A percentile compares a stretch with the other conserved stretches of the same genome.
phyloP scores from a whole-genome alignment of 1,140 invertebrate genomes.

The Propsilocerus akamusi region DNA sequence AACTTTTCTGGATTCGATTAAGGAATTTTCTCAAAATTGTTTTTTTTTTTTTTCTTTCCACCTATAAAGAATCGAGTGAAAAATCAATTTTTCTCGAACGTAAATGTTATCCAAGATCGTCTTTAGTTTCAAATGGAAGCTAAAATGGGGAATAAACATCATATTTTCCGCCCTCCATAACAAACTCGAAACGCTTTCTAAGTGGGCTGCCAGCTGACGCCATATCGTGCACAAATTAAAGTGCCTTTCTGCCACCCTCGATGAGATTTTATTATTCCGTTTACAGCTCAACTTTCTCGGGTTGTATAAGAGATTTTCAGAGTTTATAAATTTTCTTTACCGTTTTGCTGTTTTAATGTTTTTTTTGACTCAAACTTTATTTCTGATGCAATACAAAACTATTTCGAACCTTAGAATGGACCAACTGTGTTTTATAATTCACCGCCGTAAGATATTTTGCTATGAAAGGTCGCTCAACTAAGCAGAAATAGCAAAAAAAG shows the following conservation, averaged over 20 bases:
- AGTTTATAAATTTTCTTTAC: no score
- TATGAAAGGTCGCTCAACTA: no score
- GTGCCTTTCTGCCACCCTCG: neutral
- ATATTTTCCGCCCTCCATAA: neutral
- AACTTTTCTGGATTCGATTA: neutral
- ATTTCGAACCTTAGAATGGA: no score
- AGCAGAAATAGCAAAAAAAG: no score
- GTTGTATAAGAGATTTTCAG: no score
- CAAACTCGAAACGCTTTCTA: neutral
- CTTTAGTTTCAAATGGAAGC: neutral
- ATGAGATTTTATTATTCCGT: neutral
- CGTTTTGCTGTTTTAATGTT: no score
- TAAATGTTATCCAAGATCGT: neutral
- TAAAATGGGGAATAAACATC: neutral
- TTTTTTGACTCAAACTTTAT: no score
- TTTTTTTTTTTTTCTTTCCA: neutral
- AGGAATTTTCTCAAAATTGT: no score
- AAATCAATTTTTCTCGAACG: neutral
- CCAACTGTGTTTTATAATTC: no score
- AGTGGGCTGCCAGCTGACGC: constrained; percentile 2
- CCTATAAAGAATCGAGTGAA: neutral
- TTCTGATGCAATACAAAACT: no score
- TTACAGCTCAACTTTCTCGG: constrained; percentile 2
- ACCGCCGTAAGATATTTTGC: no score
- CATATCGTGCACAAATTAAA: constrained; percentile 3